These are phyloP conservation scores for Microcebus griseorufus DNA, from an alignment of 2,113 vertebrate species.

Conservation along the genomic window DNA sequence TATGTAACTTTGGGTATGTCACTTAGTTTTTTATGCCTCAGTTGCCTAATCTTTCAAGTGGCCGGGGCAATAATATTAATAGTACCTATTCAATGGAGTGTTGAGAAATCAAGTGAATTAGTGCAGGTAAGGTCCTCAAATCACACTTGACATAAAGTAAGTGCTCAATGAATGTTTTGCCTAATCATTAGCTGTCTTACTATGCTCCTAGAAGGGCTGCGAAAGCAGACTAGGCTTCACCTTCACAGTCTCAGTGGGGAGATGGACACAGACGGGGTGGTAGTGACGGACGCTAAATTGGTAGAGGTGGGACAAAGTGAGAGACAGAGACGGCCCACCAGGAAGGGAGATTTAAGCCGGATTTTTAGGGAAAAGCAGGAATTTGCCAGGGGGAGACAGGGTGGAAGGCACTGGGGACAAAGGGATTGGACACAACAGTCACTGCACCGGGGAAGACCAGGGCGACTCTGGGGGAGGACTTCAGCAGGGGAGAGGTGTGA, in stretches of 20 bases:
- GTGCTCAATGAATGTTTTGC: neutral
- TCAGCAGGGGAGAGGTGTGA: neutral
- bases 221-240: neutral
- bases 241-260: neutral
- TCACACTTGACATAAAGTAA: neutral
- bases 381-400: neutral
- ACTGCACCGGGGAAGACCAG: fast-evolving
- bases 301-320: neutral
- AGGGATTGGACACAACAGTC: neutral
- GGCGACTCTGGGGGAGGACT: neutral
- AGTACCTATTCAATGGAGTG: neutral
- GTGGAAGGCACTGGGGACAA: neutral
- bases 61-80: neutral
- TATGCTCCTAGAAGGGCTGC: neutral
- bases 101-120: slow-evolving; percentile 13
- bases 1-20: neutral
- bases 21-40: neutral
- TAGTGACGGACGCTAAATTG: fast-evolving
- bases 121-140: neutral
- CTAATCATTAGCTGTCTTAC: neutral
- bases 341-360: neutral
- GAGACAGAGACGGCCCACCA: neutral
- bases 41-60: neutral
- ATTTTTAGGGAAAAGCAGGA: neutral
- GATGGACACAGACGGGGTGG: fast-evolving